Base-by-base conservation (phyloP, 2,113 vertebrate genomes). In the Salvelinus alpinus region DNA sequence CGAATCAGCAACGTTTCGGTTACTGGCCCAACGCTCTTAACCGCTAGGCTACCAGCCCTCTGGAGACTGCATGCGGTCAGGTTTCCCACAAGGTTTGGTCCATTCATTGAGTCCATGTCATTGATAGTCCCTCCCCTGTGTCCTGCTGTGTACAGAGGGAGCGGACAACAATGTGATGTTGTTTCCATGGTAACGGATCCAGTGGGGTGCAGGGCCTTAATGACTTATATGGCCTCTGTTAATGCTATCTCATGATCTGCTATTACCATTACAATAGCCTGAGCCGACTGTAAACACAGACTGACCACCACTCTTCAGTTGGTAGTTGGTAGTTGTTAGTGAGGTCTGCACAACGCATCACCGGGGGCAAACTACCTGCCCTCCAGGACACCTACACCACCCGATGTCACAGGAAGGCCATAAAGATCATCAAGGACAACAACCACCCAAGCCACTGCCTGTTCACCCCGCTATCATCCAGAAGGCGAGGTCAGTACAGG, bases 241-340 rank as follows among this genome's bases (percentile, higher is more conserved):
- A 74, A 82, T 77, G 81, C 78, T 66, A 64, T 70, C 76, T 31
- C 68, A 66, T 51, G 66, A 79, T 74, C 78, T 29, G 11, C 47
- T 29, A 68, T 87, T 80, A 82, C 44, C 84, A 85, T 79, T 64
- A 75, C 79, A 89, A 87, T 73, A 24, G 44, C 62, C 14, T 29
- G 2, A 1, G 31, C 71, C 72, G 69, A 64, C 73, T 73, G 77
- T 65, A 22, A 68, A 31, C 74, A 68, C 38, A 14, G 22, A 3
- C 38, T 68, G 5, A 11, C 5, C 22, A 44, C 29, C 27, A 29
- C 18, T 27, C 62, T 34, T 31, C 29, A 3, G 44, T 24, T 64
- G 25, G 22, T 24, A 24, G 24, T 24, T 24, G 24, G 24, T 24
- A 24, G 24, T 24, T 24, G 24, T 24, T 24, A 24, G 24, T 24